phyloP scores from a whole-genome alignment of 2,113 vertebrate genomes.

The Otus sunia region DNA sequence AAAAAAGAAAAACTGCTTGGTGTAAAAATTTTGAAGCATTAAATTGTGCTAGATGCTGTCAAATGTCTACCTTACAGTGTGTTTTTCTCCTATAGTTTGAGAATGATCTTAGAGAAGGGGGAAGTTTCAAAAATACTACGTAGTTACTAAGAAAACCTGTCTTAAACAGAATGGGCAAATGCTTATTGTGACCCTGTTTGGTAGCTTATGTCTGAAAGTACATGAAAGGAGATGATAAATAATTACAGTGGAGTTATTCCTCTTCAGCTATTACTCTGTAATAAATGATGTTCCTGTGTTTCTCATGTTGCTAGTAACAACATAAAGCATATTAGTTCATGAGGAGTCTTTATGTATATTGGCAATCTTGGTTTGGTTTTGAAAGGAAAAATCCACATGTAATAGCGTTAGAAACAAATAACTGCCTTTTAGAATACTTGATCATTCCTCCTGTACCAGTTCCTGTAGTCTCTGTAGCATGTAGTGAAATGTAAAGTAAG shows the following conservation, averaged over 20 bases:
- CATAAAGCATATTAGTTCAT: background rate
- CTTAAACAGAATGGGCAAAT: background rate
- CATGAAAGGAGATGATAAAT: background rate
- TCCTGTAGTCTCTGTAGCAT: background rate
- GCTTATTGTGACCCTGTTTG: background rate
- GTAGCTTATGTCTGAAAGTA: background rate
- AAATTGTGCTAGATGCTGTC: background rate
- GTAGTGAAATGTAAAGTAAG: background rate
- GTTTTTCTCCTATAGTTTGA: background rate
- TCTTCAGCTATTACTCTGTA: background rate
- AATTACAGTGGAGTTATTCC: background rate
- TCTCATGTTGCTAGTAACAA: background rate
- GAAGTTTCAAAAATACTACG: background rate
- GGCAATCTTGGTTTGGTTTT: background rate
- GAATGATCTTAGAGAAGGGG: background rate
- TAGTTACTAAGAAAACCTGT: background rate
- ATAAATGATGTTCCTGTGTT: background rate
- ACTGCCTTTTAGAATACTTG: background rate
- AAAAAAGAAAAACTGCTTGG: background rate
- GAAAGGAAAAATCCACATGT: background rate
- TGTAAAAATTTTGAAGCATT: background rate
- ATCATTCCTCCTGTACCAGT: background rate
- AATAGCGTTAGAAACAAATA: background rate
- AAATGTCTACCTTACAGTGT: background rate
- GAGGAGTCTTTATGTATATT: background rate